Evolutionary conservation across 2,113 vertebrate genomes (phyloP).

Genomic region (Zosterops japonicus): DNA sequence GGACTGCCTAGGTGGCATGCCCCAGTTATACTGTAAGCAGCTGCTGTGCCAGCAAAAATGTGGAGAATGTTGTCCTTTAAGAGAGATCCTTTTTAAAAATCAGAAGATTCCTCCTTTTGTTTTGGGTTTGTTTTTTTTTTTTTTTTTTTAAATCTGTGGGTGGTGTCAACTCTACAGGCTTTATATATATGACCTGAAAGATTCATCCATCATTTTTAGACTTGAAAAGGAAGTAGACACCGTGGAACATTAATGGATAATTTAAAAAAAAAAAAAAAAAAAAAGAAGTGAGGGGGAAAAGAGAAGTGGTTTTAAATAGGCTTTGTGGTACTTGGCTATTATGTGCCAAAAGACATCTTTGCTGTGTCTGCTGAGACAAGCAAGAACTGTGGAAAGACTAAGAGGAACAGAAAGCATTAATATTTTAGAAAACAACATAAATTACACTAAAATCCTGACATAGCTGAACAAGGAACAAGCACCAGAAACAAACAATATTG

Average conservation of each 20-base stretch:
- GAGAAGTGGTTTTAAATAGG: background rate
- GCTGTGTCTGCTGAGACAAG: constrained; percentile 28
- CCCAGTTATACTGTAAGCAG: background rate
- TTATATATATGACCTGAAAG: background rate
- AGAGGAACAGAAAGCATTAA: constrained; percentile 51
- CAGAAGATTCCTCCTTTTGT: background rate
- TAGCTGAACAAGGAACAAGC: constrained; percentile 15
- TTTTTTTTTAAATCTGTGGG: background rate
- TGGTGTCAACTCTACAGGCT: background rate
- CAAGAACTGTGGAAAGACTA: constrained; percentile 6
- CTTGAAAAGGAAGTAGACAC: background rate
- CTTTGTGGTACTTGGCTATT: background rate
- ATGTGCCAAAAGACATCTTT: constrained; percentile 11
- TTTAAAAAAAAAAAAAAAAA: background rate
- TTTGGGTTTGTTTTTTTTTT: background rate
- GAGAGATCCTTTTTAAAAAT: background rate
- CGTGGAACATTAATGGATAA: background rate
- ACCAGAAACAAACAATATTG: constrained; percentile 10
- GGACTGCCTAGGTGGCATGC: background rate
- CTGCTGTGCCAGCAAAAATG: background rate
- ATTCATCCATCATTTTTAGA: background rate
- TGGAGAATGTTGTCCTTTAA: background rate
- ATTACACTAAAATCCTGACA: constrained; percentile 43
- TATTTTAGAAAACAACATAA: constrained; percentile 59
- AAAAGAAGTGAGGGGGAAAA: background rate